Base-by-base conservation (phyloP, 2,797 vertebrate genomes). In the Triplophysa yarkandensis region DNA sequence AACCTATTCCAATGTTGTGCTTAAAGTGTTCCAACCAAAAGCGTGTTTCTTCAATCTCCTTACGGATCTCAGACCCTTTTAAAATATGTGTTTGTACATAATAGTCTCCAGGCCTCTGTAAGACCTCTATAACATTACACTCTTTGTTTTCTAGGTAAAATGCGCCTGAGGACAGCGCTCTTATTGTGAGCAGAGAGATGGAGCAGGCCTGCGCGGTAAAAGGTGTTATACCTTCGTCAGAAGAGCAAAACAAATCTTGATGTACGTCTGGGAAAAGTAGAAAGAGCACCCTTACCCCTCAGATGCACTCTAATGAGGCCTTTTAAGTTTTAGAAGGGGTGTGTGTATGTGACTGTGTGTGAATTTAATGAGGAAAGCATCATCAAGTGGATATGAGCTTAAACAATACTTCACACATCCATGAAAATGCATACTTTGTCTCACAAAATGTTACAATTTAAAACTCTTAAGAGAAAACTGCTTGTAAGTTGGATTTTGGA, bases 281-380 rank as follows among this genome's bases (percentile, higher is more conserved):
- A 70, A 55, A 71, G 39, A 39, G 32, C 10, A 19, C 6, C 1
- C 28, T 61, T 19, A 48, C 74, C 34, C 36, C 62, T 32, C 27
- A 65, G 65, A 34, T 65, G n/a, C 46, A 41, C 77, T 46, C 68
- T 79, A 77, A 81, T 77, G 77, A 83, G 71, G 50, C 39, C 57
- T 66, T 68, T 32, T 48, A 70, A 75, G 74, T 41, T 66, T 16
- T 46, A 58, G 60, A 54, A 57, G 28, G 13, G 17, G 10, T 39
- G 46, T 43, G 50, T n/a, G 25, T 16, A 28, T 13, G 21, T 54
- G 48, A 36, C 25, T 48, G 46, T 2, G 36, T 8, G 34, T 5
- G 14, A 46, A 44, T 60, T 60, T 50, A 63, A 66, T 48, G 58
- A 30, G 46, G 44, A 39, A 25, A 64, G 63, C 61, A 61, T 63